These are phyloP conservation scores for Amniataba percoides DNA, from an alignment of 2,797 vertebrate genomes.

Conservation along the genomic window DNA sequence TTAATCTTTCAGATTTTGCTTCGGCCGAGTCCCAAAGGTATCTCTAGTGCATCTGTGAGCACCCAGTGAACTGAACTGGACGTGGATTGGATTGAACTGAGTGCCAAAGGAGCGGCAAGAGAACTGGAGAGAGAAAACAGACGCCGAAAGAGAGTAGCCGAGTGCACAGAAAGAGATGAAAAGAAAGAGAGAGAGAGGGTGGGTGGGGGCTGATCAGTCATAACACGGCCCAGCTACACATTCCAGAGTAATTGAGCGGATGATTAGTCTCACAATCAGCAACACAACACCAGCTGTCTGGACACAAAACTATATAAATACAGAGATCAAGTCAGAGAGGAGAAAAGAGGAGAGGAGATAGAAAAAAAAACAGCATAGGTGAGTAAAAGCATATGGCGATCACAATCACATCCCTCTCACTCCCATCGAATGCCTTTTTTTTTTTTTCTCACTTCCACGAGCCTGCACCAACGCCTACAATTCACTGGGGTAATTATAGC, in stretches of 20 bases:
- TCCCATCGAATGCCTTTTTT: conserved; percentile 58
- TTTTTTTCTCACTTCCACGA: conserved; percentile 62
- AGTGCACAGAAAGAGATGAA: conserved; percentile 55
- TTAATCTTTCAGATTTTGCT: neutral
- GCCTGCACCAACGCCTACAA: conserved; percentile 65
- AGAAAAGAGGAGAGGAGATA: conserved; percentile 16
- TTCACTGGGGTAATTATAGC: conserved; percentile 75
- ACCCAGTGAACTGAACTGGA: neutral
- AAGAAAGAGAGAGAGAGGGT: conserved; percentile 53
- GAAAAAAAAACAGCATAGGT: neutral
- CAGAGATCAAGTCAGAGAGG: conserved; percentile 58
- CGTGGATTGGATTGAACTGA: neutral
- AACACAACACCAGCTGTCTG: conserved; percentile 87
- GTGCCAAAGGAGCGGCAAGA: conserved; percentile 2
- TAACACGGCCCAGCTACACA: conserved; percentile 83
- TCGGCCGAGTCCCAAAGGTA: neutral
- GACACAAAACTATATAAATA: conserved; percentile 84
- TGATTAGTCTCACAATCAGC: conserved; percentile 89
- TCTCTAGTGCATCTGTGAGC: neutral
- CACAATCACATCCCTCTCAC: conserved; percentile 72
- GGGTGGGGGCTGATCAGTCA: conserved; percentile 82
- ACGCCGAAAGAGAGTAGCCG: conserved; percentile 33
- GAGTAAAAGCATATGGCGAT: conserved; percentile 77
- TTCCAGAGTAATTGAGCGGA: conserved; percentile 90
- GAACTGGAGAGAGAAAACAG: conserved; percentile 34